Percentiles rank a stretch among this genome's conserved stretches.
phyloP scores from a whole-genome alignment of 2,888 invertebrate genomes.

The Heterodera filipjevi region DNA sequence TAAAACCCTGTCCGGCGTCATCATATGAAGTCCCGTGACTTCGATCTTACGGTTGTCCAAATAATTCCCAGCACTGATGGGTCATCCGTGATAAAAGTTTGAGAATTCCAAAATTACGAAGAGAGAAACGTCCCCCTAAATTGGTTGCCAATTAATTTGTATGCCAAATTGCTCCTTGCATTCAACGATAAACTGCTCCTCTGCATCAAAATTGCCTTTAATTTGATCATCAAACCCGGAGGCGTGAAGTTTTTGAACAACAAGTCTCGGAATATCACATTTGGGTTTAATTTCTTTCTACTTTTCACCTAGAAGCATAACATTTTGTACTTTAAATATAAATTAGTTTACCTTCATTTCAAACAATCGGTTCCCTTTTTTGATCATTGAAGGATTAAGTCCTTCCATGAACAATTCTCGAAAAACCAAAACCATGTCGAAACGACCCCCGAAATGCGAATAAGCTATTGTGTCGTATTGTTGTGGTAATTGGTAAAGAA shows the following conservation, averaged over 20 bases:
- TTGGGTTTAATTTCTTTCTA: too few relatives aligned
- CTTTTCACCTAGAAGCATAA: not conserved
- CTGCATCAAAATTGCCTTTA: too few relatives aligned
- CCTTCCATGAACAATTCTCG: slow-evolving; percentile 14
- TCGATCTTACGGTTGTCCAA: slow-evolving; percentile 15
- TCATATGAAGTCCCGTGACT: not conserved
- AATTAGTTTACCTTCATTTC: not conserved
- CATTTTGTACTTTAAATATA: not conserved
- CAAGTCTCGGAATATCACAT: too few relatives aligned
- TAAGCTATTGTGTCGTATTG: slow-evolving; percentile 13
- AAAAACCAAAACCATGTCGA: slow-evolving; percentile 26
- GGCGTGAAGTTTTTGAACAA: too few relatives aligned
- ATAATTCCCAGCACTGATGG: not conserved
- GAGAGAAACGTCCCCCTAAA: slow-evolving; percentile 24
- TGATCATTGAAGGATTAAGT: slow-evolving; percentile 1
- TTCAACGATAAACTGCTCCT: too few relatives aligned
- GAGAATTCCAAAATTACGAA: slow-evolving; percentile 13
- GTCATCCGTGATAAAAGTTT: not conserved
- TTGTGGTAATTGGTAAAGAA: not conserved
- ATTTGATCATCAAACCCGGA: too few relatives aligned
- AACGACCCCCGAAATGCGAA: slow-evolving; percentile 17
- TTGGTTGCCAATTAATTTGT: not conserved
- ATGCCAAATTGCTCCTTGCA: too few relatives aligned
- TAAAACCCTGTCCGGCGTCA: not conserved
- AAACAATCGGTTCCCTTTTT: not conserved